These are phyloP conservation scores for Rhopalosiphum padi DNA, from an alignment of 1,140 invertebrate genomes.

Conservation along the genomic window DNA sequence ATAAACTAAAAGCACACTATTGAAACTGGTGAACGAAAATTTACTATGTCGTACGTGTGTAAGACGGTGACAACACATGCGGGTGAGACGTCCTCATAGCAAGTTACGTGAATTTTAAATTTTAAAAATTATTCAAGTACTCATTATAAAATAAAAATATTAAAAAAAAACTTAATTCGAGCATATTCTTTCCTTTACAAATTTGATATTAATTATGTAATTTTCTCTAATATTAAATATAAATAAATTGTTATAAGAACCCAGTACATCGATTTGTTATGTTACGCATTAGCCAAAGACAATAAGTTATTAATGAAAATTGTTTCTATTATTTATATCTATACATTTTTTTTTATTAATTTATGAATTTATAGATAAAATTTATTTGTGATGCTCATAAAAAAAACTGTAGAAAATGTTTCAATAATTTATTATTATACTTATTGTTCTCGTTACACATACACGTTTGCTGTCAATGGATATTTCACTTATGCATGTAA, in stretches of 20 bases:
- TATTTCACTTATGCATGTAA: constrained; percentile 18
- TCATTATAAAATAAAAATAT: not conserved
- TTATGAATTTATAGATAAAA: not conserved
- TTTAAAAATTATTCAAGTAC: not conserved
- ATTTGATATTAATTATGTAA: too few species aligned
- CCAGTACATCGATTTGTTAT: not conserved
- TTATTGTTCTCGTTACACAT: not conserved
- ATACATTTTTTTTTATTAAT: not conserved
- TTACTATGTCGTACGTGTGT: too few species aligned
- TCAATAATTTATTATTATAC: not conserved
- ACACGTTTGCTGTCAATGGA: not conserved
- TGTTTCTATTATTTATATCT: not conserved
- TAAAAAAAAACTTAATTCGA: too few species aligned
- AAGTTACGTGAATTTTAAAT: not conserved
- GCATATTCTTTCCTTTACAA: too few species aligned
- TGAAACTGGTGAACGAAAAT: too few species aligned
- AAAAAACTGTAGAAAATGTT: not conserved
- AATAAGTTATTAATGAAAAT: not conserved
- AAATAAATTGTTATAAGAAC: not conserved
- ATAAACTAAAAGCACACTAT: too few species aligned
- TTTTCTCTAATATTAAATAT: too few species aligned
- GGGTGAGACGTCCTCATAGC: not conserved
- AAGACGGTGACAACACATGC: too few species aligned
- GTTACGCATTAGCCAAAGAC: not conserved
- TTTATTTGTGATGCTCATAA: not conserved